Evolutionary conservation across 1,140 invertebrate genomes (phyloP), one percentile per base, ranked within the genome.

Genomic region (Chelonus insularis): DNA sequence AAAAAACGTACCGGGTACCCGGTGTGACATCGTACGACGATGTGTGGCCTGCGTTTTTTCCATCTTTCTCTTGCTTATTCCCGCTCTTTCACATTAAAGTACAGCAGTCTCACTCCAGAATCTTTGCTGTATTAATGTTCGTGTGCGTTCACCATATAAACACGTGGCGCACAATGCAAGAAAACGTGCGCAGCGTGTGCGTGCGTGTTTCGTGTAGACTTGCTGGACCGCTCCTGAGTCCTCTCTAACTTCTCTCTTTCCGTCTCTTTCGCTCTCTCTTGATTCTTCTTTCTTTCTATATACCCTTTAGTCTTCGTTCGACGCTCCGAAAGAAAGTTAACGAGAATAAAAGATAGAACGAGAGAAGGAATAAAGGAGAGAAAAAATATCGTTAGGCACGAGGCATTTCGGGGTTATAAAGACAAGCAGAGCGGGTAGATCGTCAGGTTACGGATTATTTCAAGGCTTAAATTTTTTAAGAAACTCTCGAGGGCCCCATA

Each of bases 111-210:
- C 47, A 51, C 47, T 52, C 50, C 50, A 36, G 50, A 50, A 23
- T 18, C 14, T 18, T 5, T n/a, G 36, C 36, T 39, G 36, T 50
- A 23, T n/a, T n/a, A 12, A 23, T 12, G 43, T 20, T 29, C 29
- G 43, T 58, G 43, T 48, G 29, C 57, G 57, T 58, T 48, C 16
- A 32, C 29, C 39, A 39, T 34, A 51, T 41, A 60, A 60, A 60
- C 21, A 60, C 47, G 36, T 37, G 32, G 16, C 25, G 16, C 47
- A 60, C 32, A 60, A 60, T 20, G 32, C 29, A 59, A 50, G 29
- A 37, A 59, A 59, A 51, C 21, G n/a, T 59, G 54, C 41, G 18
- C 8, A 18, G 11, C 7, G 2, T 45, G 39, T 57, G n/a, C 16
- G 37, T 57, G 23, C 11, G 14, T 45, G 14, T 29, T 37, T 23